Percentiles rank a stretch among this genome's conserved stretches.
Conservation (phyloP, 2,113 vertebrate species). For the Gambusia holbrooki region DNA sequence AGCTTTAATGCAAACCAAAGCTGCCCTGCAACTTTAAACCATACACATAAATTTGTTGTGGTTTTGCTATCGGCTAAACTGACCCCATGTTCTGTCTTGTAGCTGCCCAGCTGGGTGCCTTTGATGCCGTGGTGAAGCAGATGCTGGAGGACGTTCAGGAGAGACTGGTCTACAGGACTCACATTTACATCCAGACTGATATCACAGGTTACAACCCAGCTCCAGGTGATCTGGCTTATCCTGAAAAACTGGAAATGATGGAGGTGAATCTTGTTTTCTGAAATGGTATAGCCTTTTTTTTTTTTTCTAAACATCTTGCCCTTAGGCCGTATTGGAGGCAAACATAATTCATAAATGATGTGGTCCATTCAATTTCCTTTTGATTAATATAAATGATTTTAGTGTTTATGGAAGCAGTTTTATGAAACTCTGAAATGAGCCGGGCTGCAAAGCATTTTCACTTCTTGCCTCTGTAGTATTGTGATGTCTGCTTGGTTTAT, state of each 20-base stretch:
- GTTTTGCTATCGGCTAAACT: conserved; percentile 3
- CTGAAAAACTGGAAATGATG: conserved; percentile 98
- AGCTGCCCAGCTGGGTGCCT: conserved; percentile 91
- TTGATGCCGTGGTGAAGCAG: conserved; percentile 93
- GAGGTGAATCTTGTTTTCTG: conserved; percentile 79
- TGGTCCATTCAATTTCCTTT: not conserved
- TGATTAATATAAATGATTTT: not conserved
- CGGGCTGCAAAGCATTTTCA: not conserved
- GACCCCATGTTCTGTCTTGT: conserved; percentile 28
- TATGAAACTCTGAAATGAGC: not conserved
- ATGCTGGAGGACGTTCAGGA: conserved; percentile 99
- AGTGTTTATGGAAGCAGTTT: not conserved
- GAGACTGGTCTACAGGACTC: conserved; percentile 93
- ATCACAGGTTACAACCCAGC: conserved; percentile 95
- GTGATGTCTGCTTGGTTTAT: not conserved
- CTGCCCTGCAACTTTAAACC: not conserved
- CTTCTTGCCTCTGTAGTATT: not conserved
- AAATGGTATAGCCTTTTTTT: not conserved
- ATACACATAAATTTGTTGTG: not conserved
- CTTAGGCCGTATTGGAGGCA: not conserved
- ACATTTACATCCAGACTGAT: conserved; percentile 98
- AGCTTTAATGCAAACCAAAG: not conserved
- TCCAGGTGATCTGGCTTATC: conserved; percentile 94
- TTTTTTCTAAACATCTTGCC: not conserved
- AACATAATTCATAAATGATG: not conserved